These are phyloP conservation scores for Penelope pileata DNA, from an alignment of 2,113 vertebrate species.

Conservation along the genomic window DNA sequence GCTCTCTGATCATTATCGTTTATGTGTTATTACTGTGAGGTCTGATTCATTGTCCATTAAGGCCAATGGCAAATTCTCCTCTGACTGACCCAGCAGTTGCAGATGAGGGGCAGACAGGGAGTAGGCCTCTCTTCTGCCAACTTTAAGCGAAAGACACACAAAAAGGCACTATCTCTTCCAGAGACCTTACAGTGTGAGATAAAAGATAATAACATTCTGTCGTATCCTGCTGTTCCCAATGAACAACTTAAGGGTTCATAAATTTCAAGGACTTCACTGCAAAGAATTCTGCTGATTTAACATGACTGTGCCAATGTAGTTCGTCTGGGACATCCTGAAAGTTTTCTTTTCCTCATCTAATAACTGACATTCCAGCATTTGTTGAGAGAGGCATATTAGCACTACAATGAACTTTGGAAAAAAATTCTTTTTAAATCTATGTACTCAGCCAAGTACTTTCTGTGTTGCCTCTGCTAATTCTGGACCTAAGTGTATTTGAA, in stretches of 20 bases:
- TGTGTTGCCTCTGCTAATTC: not conserved
- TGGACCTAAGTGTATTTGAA: not conserved
- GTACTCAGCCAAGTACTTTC: not conserved
- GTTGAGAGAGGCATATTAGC: not conserved
- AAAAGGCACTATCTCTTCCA: not conserved
- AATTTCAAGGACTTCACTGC: not conserved
- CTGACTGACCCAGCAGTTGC: not conserved
- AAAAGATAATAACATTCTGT: not conserved
- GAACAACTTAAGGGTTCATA: not conserved
- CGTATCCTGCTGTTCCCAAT: not conserved
- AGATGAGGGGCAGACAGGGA: not conserved
- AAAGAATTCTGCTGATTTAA: not conserved
- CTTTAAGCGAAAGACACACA: not conserved
- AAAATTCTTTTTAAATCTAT: not conserved
- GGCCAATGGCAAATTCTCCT: not conserved
- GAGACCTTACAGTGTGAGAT: not conserved
- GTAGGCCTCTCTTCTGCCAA: not conserved
- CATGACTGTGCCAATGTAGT: not conserved
- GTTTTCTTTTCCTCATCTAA: not conserved
- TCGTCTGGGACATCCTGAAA: not conserved
- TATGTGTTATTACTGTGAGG: not conserved
- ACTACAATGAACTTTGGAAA: not conserved
- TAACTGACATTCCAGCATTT: not conserved
- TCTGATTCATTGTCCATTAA: not conserved
- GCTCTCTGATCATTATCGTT: not conserved